Evolutionary conservation across 1,140 invertebrate genomes (phyloP), one percentile per base, ranked within the genome.

Genomic region (Calosoma granatense): DNA sequence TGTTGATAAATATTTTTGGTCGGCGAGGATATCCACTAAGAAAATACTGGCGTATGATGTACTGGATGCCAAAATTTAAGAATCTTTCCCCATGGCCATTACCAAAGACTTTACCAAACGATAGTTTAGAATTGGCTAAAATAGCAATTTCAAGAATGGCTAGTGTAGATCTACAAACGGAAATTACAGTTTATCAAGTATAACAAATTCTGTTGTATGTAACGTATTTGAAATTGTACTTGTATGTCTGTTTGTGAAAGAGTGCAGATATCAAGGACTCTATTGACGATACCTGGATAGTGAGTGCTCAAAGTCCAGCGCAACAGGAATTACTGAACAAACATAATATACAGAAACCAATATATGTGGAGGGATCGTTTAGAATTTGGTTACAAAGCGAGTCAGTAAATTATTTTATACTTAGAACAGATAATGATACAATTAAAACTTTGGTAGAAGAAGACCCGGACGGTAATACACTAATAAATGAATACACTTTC

Each of bases 51-150:
- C 78, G 93, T 51, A 94, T 98, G 88, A 84, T 92, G 77, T 99
- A 98, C 68, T 99, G 97, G 97, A 88, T 97, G 85, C 94, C 95
- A 2, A 98, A 98, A 72, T 93, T 98, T 65, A 90, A 85, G 67
- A 86, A 97, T 71, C 69, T 87, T 0, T 93, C 91, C 62, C 96
- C 96, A 1, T 98, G 90, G 84, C 82, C 84, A 1, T 68, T 96
- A 39, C 91, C 94, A 0, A 76, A 83, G 23, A 78, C 82, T 1
- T 61, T 90, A 22, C 88, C 90, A 1, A 77, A 76, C 62, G 85
- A 94, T 67, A 74, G 80, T 1, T 73, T 87, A 4, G 85, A 92
- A 70, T 68, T 98, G n/a, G 93, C 94, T 0, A 83, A 82, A 65
- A 57, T 95, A 21, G 93, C 93, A 0, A 82, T 99, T 30, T 72